Percentiles rank a stretch among this genome's conserved stretches.
These are phyloP conservation scores for Strigops habroptila DNA, from an alignment of 2,113 vertebrate genomes.

Conservation along the genomic window DNA sequence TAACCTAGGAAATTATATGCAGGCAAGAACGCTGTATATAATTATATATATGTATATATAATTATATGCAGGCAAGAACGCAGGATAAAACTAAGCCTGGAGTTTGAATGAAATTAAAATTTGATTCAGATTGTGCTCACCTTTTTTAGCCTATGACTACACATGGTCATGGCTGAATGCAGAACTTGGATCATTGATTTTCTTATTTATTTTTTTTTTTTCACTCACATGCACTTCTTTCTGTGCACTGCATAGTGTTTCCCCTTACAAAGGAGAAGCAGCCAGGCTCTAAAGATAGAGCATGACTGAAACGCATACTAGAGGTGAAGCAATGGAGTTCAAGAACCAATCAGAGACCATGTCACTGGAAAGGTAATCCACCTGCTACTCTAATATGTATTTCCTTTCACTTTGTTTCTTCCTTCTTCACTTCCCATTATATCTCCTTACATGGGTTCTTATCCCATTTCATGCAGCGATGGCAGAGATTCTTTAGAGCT, in stretches of 20 bases:
- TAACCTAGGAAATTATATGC: background rate
- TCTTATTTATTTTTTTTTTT: background rate
- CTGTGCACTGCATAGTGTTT: background rate
- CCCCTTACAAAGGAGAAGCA: background rate
- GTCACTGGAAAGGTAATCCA: background rate
- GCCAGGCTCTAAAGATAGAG: background rate
- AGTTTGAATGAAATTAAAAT: background rate
- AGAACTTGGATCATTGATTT: background rate
- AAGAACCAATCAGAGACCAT: fast-evolving
- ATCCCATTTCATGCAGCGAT: background rate
- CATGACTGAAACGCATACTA: background rate
- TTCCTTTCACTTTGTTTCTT: background rate
- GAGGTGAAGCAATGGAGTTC: background rate
- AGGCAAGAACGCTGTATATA: background rate
- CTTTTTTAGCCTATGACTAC: background rate
- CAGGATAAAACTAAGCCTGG: background rate
- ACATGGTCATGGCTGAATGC: background rate
- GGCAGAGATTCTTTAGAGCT: background rate
- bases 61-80: background rate
- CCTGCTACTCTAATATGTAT: background rate
- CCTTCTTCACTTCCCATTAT: background rate
- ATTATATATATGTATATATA: too few relatives aligned
- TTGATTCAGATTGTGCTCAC: background rate
- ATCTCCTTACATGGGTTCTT: background rate
- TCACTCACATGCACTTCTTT: background rate